Conservation (phyloP, 2,113 vertebrate genomes). For the Pogona vitticeps region DNA sequence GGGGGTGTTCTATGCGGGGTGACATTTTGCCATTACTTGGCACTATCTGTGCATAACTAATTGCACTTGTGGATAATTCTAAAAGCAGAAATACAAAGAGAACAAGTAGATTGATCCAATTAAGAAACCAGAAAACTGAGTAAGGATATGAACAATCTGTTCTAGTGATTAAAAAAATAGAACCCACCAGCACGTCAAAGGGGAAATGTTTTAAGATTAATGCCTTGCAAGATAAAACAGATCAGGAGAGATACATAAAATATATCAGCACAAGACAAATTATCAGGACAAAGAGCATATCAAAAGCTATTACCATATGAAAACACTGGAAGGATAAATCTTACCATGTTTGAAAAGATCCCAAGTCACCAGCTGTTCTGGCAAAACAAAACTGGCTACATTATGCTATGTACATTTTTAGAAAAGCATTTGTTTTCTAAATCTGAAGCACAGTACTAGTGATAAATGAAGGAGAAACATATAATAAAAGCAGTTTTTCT, state of each 20-base stretch:
- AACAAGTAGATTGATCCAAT: neutral
- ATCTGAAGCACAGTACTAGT: too few relatives aligned
- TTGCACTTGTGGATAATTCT: rapidly evolving
- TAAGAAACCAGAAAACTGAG: neutral
- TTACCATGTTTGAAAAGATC: constrained; percentile 19
- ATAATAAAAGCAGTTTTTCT: constrained; percentile 28
- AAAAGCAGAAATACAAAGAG: neutral
- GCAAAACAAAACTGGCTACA: constrained; percentile 6
- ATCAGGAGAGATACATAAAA: neutral
- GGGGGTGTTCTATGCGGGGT: neutral
- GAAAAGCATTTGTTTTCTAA: constrained; percentile 26
- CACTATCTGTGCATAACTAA: neutral
- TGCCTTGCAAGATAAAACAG: constrained; percentile 20
- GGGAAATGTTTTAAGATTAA: neutral
- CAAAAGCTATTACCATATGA: constrained; percentile 22
- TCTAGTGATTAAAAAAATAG: constrained; percentile 16
- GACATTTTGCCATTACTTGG: neutral
- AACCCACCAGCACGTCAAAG: neutral
- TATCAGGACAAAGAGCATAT: constrained; percentile 23
- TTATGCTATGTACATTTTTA: neutral
- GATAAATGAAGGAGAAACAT: constrained; percentile 34
- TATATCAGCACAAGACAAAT: constrained; percentile 19
- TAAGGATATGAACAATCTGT: neutral
- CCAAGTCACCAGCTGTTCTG: neutral
- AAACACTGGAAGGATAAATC: neutral